Evolutionary conservation across 2,113 vertebrate genomes (phyloP), one percentile per base, ranked within the genome.

Genomic region (Mesitornis unicolor): DNA sequence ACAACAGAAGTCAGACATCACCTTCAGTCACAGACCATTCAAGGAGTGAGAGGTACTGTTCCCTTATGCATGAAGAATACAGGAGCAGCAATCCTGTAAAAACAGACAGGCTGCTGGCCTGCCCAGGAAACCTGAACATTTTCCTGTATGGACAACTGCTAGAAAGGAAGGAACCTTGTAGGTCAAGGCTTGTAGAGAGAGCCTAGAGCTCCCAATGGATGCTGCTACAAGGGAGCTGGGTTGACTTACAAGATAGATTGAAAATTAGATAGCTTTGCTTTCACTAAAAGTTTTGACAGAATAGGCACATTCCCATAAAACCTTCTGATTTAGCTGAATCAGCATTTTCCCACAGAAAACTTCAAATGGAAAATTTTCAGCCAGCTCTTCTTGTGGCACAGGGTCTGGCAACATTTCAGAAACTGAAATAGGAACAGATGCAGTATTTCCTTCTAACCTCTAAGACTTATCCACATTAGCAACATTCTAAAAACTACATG

Each of bases 381-480:
- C 40, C 43, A 83, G 56, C 50, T 69, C 81, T 82, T 84, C 38
- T 28, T 90, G 94, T 86, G 95, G 89, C 89, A 91, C 50, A 64
- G 53, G n/a, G 57, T 69, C 78, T 94, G 84, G 84, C 84, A 94
- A 73, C 73, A 36, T 89, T 90, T 94, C 93, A 87, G 78, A 61
- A 96, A 64, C 33, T 51, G 75, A 94, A 96, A 83, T 6, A 60
- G 67, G 67, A 96, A 89, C 82, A 95, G 70, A 95, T 91, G 81
- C 65, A 84, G 6, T 35, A 83, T 84, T 86, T 93, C 68, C 83
- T 93, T 92, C 95, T 64, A 77, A 81, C 50, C 76, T 57, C 35
- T 61, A 68, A 47, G 82, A 63, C 33, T 92, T 87, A 89, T 22
- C 25, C 54, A 22, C 60, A 87, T 77, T 56, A 95, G 60, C 79